A percentile compares a stretch with the other conserved stretches of the same genome.
phyloP scores from a whole-genome alignment of 2,888 invertebrate species.

The Tuta absoluta region DNA sequence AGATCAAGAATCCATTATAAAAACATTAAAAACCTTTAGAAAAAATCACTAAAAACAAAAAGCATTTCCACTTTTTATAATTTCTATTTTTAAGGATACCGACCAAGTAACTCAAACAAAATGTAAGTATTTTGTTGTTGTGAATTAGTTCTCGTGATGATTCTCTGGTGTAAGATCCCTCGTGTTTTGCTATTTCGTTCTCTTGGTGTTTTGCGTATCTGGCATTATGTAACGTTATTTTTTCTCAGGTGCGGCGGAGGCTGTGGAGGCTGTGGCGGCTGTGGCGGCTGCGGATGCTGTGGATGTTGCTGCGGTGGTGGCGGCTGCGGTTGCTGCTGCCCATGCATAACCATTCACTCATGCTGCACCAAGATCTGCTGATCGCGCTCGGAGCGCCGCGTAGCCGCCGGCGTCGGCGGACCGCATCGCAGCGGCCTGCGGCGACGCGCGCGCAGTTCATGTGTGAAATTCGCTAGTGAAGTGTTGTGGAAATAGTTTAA shows the following conservation, averaged over 20 bases:
- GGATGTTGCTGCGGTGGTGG: constrained; percentile 23
- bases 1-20: constrained; percentile 38
- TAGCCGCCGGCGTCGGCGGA: no score
- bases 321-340: constrained; percentile 47
- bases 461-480: constrained; percentile 8
- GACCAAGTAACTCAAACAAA: constrained; percentile 37
- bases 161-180: no score
- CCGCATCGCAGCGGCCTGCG: no score
- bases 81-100: constrained; percentile 20
- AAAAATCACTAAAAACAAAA: constrained; percentile 44
- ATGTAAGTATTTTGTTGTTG: constrained; percentile 43
- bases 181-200: no score
- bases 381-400: neutral
- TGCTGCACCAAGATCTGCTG: constrained; percentile 37
- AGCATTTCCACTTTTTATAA: constrained; percentile 31
- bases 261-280: constrained; percentile 40
- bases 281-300: no score
- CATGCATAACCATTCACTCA: constrained; percentile 50
- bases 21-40: constrained; percentile 42
- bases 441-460: no score
- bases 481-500: constrained; percentile 11
- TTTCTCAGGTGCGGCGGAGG: constrained; percentile 45
- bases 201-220: no score
- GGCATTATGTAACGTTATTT: no score
- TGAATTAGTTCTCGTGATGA: no score